These are phyloP conservation scores for Symphodus melops DNA, from an alignment of 2,113 vertebrate genomes.

Conservation along the genomic window DNA sequence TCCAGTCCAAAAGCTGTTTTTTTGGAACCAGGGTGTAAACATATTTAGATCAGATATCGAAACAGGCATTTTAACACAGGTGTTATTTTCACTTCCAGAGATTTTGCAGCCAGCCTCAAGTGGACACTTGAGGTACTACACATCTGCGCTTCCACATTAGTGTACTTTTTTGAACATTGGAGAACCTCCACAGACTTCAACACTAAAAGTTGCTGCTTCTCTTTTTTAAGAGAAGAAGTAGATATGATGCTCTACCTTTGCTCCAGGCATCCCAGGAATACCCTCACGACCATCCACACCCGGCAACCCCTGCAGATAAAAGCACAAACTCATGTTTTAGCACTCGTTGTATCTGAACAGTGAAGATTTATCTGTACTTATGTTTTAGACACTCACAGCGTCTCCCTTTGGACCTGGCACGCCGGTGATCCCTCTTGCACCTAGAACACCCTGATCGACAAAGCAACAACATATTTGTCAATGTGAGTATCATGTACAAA, in stretches of 20 bases:
- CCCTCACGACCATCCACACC: constrained; percentile 93
- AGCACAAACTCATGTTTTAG: neutral
- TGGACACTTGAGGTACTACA: too few species aligned
- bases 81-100: too few species aligned
- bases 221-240: neutral
- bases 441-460: constrained; percentile 86
- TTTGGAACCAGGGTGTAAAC: too few species aligned
- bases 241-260: constrained; percentile 85
- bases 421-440: constrained; percentile 92
- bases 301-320: constrained; percentile 87
- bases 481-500: neutral
- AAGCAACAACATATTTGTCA: constrained; percentile 17
- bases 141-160: too few species aligned
- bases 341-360: neutral
- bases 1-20: too few species aligned
- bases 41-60: too few species aligned
- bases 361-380: constrained; percentile 1
- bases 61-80: too few species aligned
- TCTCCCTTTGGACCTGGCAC: constrained; percentile 95
- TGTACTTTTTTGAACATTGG: too few species aligned
- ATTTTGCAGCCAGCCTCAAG: too few species aligned
- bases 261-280: constrained; percentile 95
- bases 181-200: too few species aligned
- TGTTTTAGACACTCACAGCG: constrained; percentile 83
- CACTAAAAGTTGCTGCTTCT: too few species aligned